Evolutionary conservation across 1,140 invertebrate species (phyloP), one percentile per base, ranked within the genome.

Genomic region (Cyclina sinensis): DNA sequence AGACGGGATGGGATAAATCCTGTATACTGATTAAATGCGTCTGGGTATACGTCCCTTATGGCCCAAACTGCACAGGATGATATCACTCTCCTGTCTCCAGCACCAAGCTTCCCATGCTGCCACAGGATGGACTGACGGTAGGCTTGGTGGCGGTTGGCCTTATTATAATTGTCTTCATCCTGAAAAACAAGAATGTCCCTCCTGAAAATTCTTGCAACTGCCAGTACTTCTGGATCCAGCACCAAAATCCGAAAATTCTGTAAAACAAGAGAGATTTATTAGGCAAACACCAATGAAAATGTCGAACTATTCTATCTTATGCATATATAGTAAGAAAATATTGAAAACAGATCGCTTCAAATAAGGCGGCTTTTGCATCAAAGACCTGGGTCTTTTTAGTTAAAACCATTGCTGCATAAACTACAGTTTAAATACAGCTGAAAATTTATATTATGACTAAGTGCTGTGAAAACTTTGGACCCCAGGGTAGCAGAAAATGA

Each of bases 1-100:
- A 57, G n/a, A 9, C 51, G 51, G 3, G 51, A 57, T 14, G 51
- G 51, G 16, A 11, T 48, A 43, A 83, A 83, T 14, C 80, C 80
- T 4, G 57, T 83, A n/a, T 83, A 83, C 57, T 83, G 80, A 18
- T 35, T 59, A 57, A 43, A 83, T 68, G 80, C 57, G 32, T 83
- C 80, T 1, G 80, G 57, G 37, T 51, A 83, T 62, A 32, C 59
- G 78, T 80, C 78, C 30, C 78, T 30, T 11, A 80, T 80, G 27
- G 11, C n/a, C 78, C 78, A 80, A 32, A 83, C 80, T 21, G 54
- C 59, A 51, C 62, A 68, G 12, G 30, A 39, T 37, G 62, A 59
- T 12, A 83, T 32, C 39, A 83, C 80, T 68, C 51, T 9, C 35
- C 54, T 82, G 12, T 21, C 59, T 21, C 79, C 79, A 21, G 32